A percentile compares a stretch with the other conserved stretches of the same genome.
Conservation (phyloP, 2,888 invertebrate species). For the Tribolium freemani region DNA sequence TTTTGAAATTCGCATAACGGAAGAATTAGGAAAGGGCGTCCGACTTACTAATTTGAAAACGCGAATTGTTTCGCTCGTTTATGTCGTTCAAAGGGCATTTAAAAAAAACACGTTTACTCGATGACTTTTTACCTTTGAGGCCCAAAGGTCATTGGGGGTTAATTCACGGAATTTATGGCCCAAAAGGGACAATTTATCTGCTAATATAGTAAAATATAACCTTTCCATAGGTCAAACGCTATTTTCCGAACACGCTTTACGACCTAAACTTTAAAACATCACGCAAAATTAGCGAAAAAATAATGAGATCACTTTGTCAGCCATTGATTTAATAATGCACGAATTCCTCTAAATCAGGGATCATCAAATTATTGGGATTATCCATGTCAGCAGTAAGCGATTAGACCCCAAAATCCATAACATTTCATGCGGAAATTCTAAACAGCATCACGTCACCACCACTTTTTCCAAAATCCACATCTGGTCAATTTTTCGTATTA, state of each 20-base stretch:
- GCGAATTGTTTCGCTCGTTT: slow-evolving; percentile 40
- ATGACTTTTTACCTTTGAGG: slow-evolving; percentile 64
- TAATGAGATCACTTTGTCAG: slow-evolving; percentile 38
- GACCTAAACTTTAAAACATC: slow-evolving; percentile 35
- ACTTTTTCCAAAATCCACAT: slow-evolving; percentile 23
- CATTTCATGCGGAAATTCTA: slow-evolving; percentile 21
- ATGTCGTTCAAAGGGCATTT: slow-evolving; percentile 54
- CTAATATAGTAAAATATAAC: slow-evolving; percentile 66
- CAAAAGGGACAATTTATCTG: slow-evolving; percentile 67
- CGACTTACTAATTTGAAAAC: slow-evolving; percentile 38
- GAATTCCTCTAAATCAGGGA: slow-evolving; percentile 61
- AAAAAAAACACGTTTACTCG: slow-evolving; percentile 56
- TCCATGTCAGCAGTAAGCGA: slow-evolving; percentile 62
- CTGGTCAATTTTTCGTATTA: slow-evolving; percentile 43
- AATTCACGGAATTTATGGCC: slow-evolving; percentile 66
- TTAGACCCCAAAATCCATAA: slow-evolving; percentile 34
- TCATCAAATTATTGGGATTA: slow-evolving; percentile 62
- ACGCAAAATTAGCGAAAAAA: slow-evolving; percentile 6
- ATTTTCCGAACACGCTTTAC: slow-evolving; percentile 50
- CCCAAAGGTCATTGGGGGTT: slow-evolving; percentile 66
- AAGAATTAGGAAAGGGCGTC: slow-evolving; percentile 42
- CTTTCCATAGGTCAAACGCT: slow-evolving; percentile 64
- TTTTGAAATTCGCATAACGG: slow-evolving; percentile 45
- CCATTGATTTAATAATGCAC: slow-evolving; percentile 58
- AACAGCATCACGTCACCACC: background rate